phyloP scores from a whole-genome alignment of 2,113 vertebrate genomes.

The Rhinoderma darwinii region DNA sequence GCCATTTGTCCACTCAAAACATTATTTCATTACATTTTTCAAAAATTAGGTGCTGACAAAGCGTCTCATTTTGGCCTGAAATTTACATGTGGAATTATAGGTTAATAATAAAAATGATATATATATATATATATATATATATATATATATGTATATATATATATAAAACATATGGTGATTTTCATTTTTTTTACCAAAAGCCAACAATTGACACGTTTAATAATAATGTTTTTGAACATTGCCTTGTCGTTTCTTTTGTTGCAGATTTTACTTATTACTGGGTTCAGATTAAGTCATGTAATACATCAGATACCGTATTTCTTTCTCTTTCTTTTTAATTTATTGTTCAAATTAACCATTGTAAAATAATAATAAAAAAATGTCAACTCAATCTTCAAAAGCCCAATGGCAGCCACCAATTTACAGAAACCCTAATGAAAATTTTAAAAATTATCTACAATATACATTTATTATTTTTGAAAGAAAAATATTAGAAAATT shows the following conservation, averaged over 20 bases:
- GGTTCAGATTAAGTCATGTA: not conserved
- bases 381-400: not conserved
- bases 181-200: not conserved
- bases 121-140: no score
- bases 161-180: no score
- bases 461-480: no score
- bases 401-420: not conserved
- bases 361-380: not conserved
- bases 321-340: not conserved
- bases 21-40: no score
- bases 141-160: no score
- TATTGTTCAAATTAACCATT: not conserved
- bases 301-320: not conserved
- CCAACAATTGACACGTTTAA: not conserved
- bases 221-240: not conserved
- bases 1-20: no score
- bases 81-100: no score
- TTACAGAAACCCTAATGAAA: not conserved
- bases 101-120: no score
- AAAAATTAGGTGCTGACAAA: no score
- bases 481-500: no score
- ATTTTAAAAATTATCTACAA: not conserved
- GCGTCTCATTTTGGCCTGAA: no score
- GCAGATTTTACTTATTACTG: not conserved
- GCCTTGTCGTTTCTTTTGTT: not conserved